phyloP scores from a whole-genome alignment of 2,797 vertebrate species.

The Chaunax sp. region DNA sequence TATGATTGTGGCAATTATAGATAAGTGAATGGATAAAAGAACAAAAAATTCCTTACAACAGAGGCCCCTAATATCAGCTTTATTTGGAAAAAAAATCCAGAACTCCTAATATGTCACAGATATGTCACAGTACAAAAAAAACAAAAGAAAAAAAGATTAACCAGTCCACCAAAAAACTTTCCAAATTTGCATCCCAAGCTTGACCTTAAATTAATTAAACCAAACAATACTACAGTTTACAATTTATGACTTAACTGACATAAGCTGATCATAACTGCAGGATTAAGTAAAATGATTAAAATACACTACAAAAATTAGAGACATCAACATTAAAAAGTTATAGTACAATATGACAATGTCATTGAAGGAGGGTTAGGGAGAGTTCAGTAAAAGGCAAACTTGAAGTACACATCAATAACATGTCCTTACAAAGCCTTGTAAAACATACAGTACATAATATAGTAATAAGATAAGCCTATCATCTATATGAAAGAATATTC shows the following conservation, averaged over 20 bases:
- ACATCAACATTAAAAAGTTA: constrained; percentile 73
- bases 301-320: constrained; percentile 71
- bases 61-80: constrained; percentile 72
- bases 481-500: constrained; percentile 70
- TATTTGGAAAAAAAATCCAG: constrained; percentile 63
- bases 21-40: constrained; percentile 26
- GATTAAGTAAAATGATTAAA: constrained; percentile 77
- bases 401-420: constrained; percentile 69
- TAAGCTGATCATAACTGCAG: constrained; percentile 70
- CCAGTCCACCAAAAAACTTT: constrained; percentile 45
- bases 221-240: constrained; percentile 67
- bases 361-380: constrained; percentile 50
- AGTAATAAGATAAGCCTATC: constrained; percentile 68
- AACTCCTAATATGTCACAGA: constrained; percentile 70
- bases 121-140: constrained; percentile 48
- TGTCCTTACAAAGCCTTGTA: constrained; percentile 74
- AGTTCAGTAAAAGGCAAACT: constrained; percentile 71
- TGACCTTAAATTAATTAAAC: constrained; percentile 66
- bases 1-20: too few species aligned
- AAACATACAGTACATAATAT: constrained; percentile 77
- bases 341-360: constrained; percentile 71
- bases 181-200: constrained; percentile 49
- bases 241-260: constrained; percentile 64
- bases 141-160: not conserved
- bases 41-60: constrained; percentile 51